phyloP scores from a whole-genome alignment of 2,888 invertebrate genomes.

The Sussaba pulchella region DNA sequence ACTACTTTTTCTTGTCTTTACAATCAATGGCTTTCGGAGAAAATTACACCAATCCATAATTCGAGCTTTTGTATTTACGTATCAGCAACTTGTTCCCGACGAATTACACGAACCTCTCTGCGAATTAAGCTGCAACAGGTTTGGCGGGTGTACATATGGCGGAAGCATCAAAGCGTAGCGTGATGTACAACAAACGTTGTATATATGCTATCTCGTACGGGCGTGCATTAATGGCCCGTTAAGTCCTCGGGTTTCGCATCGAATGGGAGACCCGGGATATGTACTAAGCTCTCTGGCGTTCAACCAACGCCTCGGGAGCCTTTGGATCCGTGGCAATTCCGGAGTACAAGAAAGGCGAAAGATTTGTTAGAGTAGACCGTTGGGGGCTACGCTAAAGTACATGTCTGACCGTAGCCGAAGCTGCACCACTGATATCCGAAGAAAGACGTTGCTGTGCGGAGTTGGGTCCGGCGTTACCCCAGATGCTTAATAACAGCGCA shows the following conservation, averaged over 20 bases:
- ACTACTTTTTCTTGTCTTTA: too few species aligned
- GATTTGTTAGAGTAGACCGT: neutral
- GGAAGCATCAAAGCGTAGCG: neutral
- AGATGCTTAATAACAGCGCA: too few species aligned
- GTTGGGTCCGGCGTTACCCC: too few species aligned
- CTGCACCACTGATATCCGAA: neutral
- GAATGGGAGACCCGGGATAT: conserved; percentile 22
- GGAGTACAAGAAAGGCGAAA: too few species aligned
- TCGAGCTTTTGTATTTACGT: too few species aligned
- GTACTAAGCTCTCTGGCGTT: neutral
- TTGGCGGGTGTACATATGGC: neutral
- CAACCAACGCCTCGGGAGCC: too few species aligned
- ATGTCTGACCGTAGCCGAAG: conserved; percentile 12
- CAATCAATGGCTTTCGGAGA: too few species aligned
- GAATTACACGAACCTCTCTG: too few species aligned
- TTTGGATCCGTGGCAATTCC: too few species aligned
- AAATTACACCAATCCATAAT: too few species aligned
- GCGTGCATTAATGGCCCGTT: conserved; percentile 42
- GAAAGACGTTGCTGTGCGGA: too few species aligned
- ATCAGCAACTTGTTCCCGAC: too few species aligned
- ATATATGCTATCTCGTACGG: neutral
- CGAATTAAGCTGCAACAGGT: conserved; percentile 24
- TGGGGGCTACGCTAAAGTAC: neutral
- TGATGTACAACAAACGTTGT: conserved; percentile 8
- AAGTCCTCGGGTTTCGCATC: conserved; percentile 25